Evolutionary conservation across 2,797 vertebrate species (phyloP).

Genomic region (Alauda arvensis): DNA sequence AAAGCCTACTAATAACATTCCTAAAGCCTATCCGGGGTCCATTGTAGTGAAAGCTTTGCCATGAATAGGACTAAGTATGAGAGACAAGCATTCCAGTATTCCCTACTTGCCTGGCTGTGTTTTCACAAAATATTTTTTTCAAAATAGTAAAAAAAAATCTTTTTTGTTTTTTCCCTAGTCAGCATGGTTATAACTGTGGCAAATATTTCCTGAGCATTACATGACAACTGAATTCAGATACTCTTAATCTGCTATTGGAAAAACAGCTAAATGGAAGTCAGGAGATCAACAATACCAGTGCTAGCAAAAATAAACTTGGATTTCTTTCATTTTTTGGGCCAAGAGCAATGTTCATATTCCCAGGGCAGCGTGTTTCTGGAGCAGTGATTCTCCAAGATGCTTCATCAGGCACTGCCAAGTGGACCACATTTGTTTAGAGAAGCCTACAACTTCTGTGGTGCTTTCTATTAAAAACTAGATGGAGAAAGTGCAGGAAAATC

Average conservation of each 20-base stretch:
- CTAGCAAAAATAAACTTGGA: neutral
- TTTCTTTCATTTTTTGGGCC: neutral
- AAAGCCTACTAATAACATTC: neutral
- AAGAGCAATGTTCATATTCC: neutral
- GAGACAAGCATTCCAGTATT: neutral
- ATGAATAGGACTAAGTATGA: neutral
- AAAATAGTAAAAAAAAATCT: neutral
- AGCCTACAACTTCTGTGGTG: neutral
- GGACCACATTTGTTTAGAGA: neutral
- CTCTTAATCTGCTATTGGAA: neutral
- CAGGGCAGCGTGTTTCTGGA: neutral
- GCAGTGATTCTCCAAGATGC: neutral
- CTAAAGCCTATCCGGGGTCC: neutral
- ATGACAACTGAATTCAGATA: neutral
- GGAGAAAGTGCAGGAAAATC: neutral
- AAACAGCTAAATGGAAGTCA: neutral
- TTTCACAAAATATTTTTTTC: neutral
- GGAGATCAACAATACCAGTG: neutral
- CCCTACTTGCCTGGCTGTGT: neutral
- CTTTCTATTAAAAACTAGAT: neutral
- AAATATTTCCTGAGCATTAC: neutral
- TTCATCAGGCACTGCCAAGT: neutral
- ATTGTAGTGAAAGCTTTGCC: neutral
- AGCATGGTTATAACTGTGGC: neutral
- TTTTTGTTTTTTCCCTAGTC: neutral